Evolutionary conservation across 2,888 invertebrate species (phyloP).

Genomic region (Patella caerulea): DNA sequence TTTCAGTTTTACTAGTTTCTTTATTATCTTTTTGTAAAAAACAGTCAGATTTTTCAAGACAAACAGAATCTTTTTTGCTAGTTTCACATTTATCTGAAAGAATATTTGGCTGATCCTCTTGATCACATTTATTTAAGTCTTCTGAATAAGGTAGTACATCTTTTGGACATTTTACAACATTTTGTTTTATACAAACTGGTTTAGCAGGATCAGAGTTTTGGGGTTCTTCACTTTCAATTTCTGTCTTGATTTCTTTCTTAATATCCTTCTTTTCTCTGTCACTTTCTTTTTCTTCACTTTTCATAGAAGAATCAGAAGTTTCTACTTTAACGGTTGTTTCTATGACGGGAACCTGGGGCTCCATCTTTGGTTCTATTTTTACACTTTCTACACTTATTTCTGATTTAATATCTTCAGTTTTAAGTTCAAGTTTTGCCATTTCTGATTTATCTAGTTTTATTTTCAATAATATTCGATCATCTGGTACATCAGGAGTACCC

Average conservation of each 20-base stretch:
- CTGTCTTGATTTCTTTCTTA: background rate
- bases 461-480: conserved; percentile 35
- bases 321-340: conserved; percentile 6
- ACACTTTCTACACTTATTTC: conserved; percentile 16
- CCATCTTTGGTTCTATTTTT: background rate
- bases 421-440: conserved; percentile 57
- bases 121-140: no score
- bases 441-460: conserved; percentile 52
- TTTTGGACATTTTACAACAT: no score
- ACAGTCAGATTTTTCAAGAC: background rate
- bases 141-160: no score
- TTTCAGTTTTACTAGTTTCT: conserved; percentile 7
- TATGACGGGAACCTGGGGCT: background rate
- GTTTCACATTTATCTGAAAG: no score
- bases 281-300: conserved; percentile 4
- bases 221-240: no score
- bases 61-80: background rate
- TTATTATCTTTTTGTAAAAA: background rate
- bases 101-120: no score
- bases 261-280: conserved; percentile 4
- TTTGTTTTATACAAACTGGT: no score
- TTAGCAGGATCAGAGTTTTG: no score
- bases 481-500: conserved; percentile 36
- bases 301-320: background rate
- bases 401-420: conserved; percentile 27